Evolutionary conservation across 2,888 invertebrate species (phyloP), one percentile per base, ranked within the genome.

Genomic region (Keiferia lycopersicella): DNA sequence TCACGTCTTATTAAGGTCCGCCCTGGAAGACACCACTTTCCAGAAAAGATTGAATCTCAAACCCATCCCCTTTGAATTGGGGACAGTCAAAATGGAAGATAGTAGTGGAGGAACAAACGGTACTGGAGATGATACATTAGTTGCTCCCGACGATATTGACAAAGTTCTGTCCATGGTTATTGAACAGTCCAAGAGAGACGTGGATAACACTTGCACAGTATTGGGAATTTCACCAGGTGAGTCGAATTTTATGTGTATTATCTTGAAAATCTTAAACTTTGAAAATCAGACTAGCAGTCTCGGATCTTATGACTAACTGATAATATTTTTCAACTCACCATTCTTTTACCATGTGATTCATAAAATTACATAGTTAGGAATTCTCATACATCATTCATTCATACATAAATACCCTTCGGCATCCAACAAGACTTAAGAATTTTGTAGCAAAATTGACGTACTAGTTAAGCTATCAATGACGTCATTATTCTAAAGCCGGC

Each of bases 201-300:
- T 97, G 62, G 96, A 96, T 83, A 95, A 94, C 79, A 96, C 97
- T 11, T 97, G 97, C 87, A 94, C 94, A 63, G 94, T 96, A 73
- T 93, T 97, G 77, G 96, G 96, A 86, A 97, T 98, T 87, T 96
- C 97, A 83, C 95, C 96, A 88, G 97, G 97, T 97, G 87, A 94
- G 95, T 92, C 77, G 80, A 26, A 26, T 26, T 6, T 26, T 26
- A 6, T n/a, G n/a, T n/a, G n/a, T n/a, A n/a, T n/a, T n/a, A 26
- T 26, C 26, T 26, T 22, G n/a, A 56, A 60, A 41, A 14, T 41
- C 8, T 45, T 14, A 53, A 22, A 14, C 14, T 53, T 53, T 26
- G 22, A 1, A 3, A 11, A 50, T 50, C 1, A 20, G 20, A 1
- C 22, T 20, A 11, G 50, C 11, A 20, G 0, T 22, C 20, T 11